These are phyloP conservation scores for Eleutherodactylus coqui DNA, from an alignment of 2,797 vertebrate genomes.

Conservation along the genomic window DNA sequence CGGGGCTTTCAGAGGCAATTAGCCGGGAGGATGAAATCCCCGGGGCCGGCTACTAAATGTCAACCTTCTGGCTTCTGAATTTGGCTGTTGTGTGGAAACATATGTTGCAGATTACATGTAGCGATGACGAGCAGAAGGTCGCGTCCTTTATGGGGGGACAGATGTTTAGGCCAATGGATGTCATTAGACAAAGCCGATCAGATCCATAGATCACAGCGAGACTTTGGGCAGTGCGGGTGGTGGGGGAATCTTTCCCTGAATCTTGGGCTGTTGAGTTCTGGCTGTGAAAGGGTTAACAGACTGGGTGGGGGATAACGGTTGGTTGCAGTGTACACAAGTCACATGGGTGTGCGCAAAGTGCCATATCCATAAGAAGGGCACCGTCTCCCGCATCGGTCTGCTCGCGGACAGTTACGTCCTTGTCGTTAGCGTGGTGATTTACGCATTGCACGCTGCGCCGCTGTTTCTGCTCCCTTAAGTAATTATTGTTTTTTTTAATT, in stretches of 20 bases:
- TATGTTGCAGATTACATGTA: background rate
- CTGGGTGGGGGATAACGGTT: conserved; percentile 8
- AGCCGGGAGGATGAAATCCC: conserved; percentile 13
- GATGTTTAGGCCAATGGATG: background rate
- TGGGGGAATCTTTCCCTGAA: too few species aligned
- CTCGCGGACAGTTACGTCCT: background rate
- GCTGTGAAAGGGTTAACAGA: conserved; percentile 9
- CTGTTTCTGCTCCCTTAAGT: background rate
- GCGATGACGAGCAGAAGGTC: background rate
- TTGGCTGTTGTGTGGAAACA: background rate
- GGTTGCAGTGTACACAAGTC: conserved; percentile 6
- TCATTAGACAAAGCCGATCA: background rate
- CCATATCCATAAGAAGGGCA: background rate
- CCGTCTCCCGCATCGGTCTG: background rate
- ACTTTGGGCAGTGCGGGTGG: too few species aligned
- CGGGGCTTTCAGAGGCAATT: conserved; percentile 20
- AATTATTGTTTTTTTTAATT: background rate
- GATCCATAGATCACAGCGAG: background rate
- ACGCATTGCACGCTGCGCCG: background rate
- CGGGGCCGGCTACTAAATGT: conserved; percentile 8
- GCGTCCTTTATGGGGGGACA: background rate
- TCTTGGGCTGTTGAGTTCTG: too few species aligned
- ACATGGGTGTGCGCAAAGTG: conserved; percentile 33
- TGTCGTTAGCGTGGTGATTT: background rate
- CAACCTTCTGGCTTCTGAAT: conserved; percentile 16